phyloP scores from a whole-genome alignment of 2,113 vertebrate genomes.

The Xiphorhynchus elegans region DNA sequence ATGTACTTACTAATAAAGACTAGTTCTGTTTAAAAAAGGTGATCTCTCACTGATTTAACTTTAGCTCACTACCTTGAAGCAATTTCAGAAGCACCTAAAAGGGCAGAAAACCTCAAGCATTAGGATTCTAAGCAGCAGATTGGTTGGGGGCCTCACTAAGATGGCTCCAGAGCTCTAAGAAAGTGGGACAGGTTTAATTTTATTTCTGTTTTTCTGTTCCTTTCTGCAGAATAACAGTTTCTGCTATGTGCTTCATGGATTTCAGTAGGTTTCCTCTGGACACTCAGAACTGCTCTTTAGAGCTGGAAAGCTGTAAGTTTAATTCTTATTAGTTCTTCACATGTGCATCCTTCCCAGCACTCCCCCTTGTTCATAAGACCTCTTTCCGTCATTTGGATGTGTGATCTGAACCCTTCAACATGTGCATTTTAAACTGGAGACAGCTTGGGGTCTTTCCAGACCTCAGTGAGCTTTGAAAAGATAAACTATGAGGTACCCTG shows the following conservation, averaged over 20 bases:
- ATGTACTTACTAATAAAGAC: neutral
- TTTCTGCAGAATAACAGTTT: constrained; percentile 88
- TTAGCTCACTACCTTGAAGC: neutral
- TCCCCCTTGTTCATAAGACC: neutral
- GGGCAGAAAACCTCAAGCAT: neutral
- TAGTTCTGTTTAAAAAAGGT: neutral
- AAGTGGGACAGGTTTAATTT: neutral
- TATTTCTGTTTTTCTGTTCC: constrained; percentile 18
- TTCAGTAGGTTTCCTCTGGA: constrained; percentile 95
- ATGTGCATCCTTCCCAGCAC: neutral
- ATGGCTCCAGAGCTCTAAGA: neutral
- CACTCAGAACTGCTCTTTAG: constrained; percentile 91
- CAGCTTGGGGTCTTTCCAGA: neutral
- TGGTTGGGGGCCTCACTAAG: neutral
- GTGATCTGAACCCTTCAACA: neutral
- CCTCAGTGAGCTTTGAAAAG: neutral
- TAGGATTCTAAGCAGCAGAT: neutral
- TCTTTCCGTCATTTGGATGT: neutral
- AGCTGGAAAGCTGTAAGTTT: constrained; percentile 93
- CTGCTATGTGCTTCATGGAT: constrained; percentile 91
- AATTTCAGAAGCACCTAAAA: neutral
- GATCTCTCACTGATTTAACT: neutral
- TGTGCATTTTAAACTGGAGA: neutral
- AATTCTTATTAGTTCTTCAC: neutral
- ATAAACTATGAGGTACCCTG: neutral